These are phyloP conservation scores for Ligdia adustata DNA, from an alignment of 2,888 invertebrate genomes.

Conservation along the genomic window DNA sequence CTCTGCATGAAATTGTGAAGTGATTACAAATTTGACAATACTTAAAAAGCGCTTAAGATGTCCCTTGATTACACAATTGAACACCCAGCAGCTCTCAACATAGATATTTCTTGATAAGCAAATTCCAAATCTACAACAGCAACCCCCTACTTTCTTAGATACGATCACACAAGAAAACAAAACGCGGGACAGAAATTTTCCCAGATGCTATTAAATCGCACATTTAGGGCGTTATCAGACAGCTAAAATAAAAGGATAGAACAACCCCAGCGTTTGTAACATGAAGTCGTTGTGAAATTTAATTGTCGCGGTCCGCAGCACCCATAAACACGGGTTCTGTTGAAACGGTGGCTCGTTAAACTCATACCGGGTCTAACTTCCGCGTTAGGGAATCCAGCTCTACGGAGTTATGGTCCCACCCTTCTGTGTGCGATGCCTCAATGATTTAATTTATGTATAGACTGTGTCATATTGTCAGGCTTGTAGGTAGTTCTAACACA, in stretches of 20 bases:
- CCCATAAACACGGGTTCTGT: constrained; percentile 50
- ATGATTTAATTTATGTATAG: constrained; percentile 16
- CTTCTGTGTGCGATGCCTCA: constrained; percentile 3
- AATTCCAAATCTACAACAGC: neutral
- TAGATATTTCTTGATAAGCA: no score
- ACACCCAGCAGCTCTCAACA: no score
- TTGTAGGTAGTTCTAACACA: no score
- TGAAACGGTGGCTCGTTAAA: constrained; percentile 55
- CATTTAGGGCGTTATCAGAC: neutral
- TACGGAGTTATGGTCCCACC: constrained; percentile 18
- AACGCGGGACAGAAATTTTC: neutral
- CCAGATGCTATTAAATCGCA: neutral
- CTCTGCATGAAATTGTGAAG: no score
- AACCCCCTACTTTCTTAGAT: neutral
- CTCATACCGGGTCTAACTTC: constrained; percentile 48
- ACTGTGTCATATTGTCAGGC: neutral
- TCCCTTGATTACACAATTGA: no score
- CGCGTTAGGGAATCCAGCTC: constrained; percentile 43
- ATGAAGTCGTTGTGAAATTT: constrained; percentile 40
- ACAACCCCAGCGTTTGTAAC: constrained; percentile 13
- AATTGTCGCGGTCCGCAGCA: constrained; percentile 47
- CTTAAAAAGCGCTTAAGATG: no score
- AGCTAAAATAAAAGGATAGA: constrained; percentile 7
- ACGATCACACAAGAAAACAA: neutral
- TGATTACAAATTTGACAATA: no score